phyloP scores from a whole-genome alignment of 2,797 vertebrate species.

The Falco columbarius region DNA sequence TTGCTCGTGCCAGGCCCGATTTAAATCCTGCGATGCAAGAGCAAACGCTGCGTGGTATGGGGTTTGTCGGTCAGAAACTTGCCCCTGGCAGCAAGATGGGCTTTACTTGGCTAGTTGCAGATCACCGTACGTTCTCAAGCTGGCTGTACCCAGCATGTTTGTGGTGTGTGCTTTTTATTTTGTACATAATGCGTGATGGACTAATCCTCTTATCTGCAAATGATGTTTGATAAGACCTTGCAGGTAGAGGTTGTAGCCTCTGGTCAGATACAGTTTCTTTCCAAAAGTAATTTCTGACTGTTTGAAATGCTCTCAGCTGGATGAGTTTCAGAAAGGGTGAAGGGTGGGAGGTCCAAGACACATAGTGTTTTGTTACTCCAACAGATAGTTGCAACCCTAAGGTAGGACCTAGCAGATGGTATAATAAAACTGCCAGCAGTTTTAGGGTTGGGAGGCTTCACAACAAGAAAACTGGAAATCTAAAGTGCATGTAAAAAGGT shows the following conservation, averaged over 20 bases:
- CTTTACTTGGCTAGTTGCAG: background rate
- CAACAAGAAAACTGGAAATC: background rate
- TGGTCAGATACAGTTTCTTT: background rate
- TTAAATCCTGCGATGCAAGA: background rate
- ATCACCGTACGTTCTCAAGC: background rate
- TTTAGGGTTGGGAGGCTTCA: background rate
- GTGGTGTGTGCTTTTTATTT: background rate
- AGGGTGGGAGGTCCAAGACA: background rate
- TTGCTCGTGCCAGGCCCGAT: background rate
- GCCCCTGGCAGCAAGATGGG: background rate
- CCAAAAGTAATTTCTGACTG: background rate
- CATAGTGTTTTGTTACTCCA: background rate
- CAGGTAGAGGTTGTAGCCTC: background rate
- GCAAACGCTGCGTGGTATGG: accelerated
- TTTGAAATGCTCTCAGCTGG: background rate
- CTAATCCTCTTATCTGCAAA: constrained; percentile 46
- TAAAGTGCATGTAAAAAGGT: background rate
- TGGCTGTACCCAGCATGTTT: background rate
- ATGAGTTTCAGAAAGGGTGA: background rate
- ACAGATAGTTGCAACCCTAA: background rate
- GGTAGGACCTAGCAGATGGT: constrained; percentile 16
- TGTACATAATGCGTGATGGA: background rate
- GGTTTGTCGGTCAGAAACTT: background rate
- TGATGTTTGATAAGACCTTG: background rate
- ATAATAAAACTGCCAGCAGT: constrained; percentile 7